Evolutionary conservation across 2,797 vertebrate genomes (phyloP).

Genomic region (Melanogrammus aeglefinus): DNA sequence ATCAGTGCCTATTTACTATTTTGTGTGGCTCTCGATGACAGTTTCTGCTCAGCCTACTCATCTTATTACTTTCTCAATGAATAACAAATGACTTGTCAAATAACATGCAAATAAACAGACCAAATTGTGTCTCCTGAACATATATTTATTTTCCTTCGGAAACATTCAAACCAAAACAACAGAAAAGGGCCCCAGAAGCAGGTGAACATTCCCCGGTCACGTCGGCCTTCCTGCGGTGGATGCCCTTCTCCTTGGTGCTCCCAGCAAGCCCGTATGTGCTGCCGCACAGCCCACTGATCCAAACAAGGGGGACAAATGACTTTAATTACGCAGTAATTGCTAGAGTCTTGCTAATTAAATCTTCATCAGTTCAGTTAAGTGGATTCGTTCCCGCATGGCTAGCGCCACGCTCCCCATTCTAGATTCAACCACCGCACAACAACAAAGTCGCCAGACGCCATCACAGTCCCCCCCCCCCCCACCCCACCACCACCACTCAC

Average conservation of each 20-base stretch:
- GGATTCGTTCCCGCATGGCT: conserved; percentile 93
- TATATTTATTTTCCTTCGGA: conserved; percentile 42
- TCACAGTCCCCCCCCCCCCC: conserved; percentile 16
- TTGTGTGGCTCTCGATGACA: conserved; percentile 65
- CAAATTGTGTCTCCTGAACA: conserved; percentile 36
- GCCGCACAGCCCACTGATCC: conserved; percentile 61
- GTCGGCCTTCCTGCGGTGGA: conserved; percentile 3
- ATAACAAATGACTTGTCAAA: conserved; percentile 66
- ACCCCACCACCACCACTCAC: conserved; percentile 42
- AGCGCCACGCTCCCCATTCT: conserved; percentile 43
- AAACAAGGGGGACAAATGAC: conserved; percentile 87
- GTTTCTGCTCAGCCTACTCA: conserved; percentile 57
- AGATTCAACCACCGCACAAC: neutral
- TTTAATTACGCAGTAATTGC: conserved; percentile 99
- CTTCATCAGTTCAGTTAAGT: conserved; percentile 98
- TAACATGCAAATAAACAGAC: conserved; percentile 64
- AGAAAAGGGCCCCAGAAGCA: conserved; percentile 30
- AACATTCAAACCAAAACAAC: conserved; percentile 38
- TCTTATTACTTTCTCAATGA: conserved; percentile 67
- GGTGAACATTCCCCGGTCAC: conserved; percentile 21
- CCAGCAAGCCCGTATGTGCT: conserved; percentile 46
- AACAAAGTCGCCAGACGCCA: neutral
- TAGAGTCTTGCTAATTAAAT: conserved; percentile 97
- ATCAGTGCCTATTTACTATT: conserved; percentile 65
- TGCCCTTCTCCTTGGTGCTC: conserved; percentile 30